Evolutionary conservation across 53 echinoderm and acorn worm genomes (phyloP).

Genomic region (Antedon mediterranea): DNA sequence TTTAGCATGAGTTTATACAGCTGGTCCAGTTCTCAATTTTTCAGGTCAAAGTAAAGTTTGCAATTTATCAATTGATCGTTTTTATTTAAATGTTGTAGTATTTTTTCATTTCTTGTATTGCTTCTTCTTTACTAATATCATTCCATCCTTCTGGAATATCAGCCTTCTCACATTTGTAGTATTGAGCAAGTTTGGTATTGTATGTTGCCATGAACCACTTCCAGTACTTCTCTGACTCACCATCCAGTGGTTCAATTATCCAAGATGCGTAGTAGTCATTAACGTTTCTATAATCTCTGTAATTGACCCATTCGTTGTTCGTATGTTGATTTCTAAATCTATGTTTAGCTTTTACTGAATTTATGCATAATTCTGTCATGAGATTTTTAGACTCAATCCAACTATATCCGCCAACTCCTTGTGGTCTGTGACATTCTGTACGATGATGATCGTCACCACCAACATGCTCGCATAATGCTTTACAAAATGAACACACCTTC

Average conservation of each 20-base stretch:
- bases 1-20: too few species aligned
- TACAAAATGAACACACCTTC: neutral
- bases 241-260: neutral
- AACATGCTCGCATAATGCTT: neutral
- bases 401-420: neutral
- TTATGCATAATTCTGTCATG: neutral
- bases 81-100: too few species aligned
- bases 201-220: conserved; percentile 17
- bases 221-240: conserved; percentile 8
- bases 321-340: neutral
- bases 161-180: conserved; percentile 5
- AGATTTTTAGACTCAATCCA: neutral
- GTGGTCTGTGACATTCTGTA: neutral
- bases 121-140: too few species aligned
- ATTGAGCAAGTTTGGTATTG: conserved; percentile 12
- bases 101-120: too few species aligned
- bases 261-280: neutral
- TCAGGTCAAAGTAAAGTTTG: too few species aligned
- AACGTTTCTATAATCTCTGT: neutral
- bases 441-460: neutral
- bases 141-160: conserved; percentile 19
- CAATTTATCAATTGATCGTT: too few species aligned
- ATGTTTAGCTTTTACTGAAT: neutral
- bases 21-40: too few species aligned
- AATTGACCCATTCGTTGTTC: too few species aligned